These are phyloP conservation scores for Eurypyga helias DNA, from an alignment of 2,113 vertebrate genomes.

Conservation along the genomic window DNA sequence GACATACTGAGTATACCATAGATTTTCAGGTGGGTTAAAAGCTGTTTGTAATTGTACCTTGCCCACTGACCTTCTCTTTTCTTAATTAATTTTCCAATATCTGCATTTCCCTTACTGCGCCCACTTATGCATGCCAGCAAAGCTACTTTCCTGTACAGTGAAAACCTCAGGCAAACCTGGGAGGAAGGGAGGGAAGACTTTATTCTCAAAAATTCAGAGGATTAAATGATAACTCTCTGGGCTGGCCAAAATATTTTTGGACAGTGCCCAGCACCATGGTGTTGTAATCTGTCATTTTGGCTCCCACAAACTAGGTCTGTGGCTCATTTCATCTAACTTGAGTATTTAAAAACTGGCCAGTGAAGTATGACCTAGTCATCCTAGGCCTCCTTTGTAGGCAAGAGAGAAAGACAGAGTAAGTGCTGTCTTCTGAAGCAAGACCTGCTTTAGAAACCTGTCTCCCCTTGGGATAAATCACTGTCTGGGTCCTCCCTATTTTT, in stretches of 20 bases:
- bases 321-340: not conserved
- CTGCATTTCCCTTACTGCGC: not conserved
- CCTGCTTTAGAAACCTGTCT: not conserved
- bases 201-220: not conserved
- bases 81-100: not conserved
- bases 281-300: not conserved
- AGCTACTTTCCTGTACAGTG: not conserved
- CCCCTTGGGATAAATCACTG: not conserved
- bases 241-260: not conserved
- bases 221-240: not conserved
- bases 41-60: not conserved
- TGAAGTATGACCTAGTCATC: not conserved
- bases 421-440: too few relatives aligned
- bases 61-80: not conserved
- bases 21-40: not conserved
- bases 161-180: not conserved
- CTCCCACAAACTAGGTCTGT: not conserved
- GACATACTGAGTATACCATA: not conserved
- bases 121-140: not conserved
- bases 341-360: not conserved
- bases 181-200: not conserved
- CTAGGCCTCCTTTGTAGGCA: not conserved
- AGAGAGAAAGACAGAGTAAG: not conserved
- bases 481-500: not conserved
- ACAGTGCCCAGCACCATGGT: not conserved